Evolutionary conservation across 2,888 invertebrate species (phyloP).

Genomic region (Drosophila neoperkinsi): DNA sequence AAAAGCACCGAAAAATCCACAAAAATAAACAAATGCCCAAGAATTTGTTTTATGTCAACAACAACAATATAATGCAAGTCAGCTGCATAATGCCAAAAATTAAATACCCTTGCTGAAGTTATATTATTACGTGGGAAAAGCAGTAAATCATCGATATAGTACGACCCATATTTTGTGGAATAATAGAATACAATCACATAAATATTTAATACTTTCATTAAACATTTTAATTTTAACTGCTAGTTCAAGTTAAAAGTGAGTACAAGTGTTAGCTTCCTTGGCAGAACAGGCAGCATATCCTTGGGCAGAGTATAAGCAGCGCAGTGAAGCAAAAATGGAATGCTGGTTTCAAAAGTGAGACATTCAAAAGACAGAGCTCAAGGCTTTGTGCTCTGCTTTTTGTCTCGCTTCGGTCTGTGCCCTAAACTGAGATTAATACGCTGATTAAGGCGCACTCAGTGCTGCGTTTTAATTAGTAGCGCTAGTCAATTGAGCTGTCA

Average conservation of each 20-base stretch:
- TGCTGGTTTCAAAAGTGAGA: slow-evolving; percentile 15
- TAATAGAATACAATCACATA: background rate
- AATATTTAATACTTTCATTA: background rate
- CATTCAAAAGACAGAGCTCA: slow-evolving; percentile 19
- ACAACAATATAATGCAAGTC: background rate
- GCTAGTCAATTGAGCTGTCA: slow-evolving; percentile 67
- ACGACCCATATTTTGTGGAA: background rate
- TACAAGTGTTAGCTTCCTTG: background rate
- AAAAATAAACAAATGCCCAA: slow-evolving; percentile 53
- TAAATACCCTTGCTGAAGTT: slow-evolving; percentile 6
- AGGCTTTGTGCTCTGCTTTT: slow-evolving; percentile 9
- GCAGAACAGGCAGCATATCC: background rate
- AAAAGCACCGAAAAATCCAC: slow-evolving; percentile 40
- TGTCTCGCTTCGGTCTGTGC: slow-evolving; percentile 22
- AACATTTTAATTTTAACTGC: background rate
- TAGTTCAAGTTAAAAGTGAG: background rate
- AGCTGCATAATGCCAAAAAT: background rate
- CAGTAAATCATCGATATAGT: background rate
- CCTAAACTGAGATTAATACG: slow-evolving; percentile 65
- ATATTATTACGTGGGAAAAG: background rate
- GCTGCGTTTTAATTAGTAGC: slow-evolving; percentile 64
- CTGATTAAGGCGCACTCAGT: slow-evolving; percentile 61
- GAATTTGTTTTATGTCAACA: slow-evolving; percentile 35
- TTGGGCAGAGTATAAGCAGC: background rate
- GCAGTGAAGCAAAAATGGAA: background rate